These are phyloP conservation scores for Hyles vespertilio DNA, from an alignment of 1,140 invertebrate genomes.

Conservation along the genomic window DNA sequence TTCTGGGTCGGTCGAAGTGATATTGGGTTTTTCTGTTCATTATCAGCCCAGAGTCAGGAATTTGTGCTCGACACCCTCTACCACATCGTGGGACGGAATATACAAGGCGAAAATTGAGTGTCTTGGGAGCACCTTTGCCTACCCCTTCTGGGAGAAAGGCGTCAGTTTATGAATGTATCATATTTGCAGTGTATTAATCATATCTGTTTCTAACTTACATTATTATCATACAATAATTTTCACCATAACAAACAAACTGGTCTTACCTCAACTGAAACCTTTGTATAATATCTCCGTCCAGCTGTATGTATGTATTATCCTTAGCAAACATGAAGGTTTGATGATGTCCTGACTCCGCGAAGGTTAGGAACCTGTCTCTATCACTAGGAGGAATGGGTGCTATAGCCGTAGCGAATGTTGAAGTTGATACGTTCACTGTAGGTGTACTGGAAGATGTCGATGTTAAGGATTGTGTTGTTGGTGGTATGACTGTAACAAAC, in stretches of 20 bases:
- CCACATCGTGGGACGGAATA: no score
- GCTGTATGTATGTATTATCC: conserved; percentile 90
- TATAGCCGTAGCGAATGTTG: conserved; percentile 56
- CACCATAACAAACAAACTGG: background rate
- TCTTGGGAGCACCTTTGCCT: no score
- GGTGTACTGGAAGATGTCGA: conserved; percentile 38
- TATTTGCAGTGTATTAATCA: no score
- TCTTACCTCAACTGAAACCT: conserved; percentile 88
- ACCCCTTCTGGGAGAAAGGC: no score
- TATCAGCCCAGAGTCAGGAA: no score
- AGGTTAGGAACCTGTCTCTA: conserved; percentile 85
- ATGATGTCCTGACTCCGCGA: conserved; percentile 86
- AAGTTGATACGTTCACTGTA: conserved; percentile 49
- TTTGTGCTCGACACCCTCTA: no score
- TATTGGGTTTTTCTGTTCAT: no score
- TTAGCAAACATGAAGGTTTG: conserved; percentile 91
- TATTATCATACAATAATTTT: no score
- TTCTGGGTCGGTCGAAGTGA: no score
- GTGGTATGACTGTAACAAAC: conserved; percentile 42
- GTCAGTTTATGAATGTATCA: no score
- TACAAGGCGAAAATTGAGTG: no score
- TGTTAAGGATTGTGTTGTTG: conserved; percentile 46
- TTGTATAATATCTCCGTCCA: conserved; percentile 89
- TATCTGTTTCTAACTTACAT: no score
- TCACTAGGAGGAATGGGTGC: conserved; percentile 82